Evolutionary conservation across 2,113 vertebrate genomes (phyloP).

Genomic region (Otis tarda): DNA sequence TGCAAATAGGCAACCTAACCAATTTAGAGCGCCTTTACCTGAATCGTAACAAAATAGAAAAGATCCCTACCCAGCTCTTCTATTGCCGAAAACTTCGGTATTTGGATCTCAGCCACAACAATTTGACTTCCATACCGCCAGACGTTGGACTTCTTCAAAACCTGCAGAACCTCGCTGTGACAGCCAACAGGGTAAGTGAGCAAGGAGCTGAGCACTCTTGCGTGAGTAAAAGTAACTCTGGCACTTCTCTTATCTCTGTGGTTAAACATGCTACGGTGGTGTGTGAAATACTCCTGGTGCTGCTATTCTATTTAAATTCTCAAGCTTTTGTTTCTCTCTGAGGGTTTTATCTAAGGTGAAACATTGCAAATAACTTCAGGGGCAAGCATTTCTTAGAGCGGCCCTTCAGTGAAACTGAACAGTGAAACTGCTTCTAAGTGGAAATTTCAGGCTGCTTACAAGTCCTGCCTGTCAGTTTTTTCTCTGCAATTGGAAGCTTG

Average conservation of each 20-base stretch:
- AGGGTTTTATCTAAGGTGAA: not conserved
- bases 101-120: conserved; percentile 96
- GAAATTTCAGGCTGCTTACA: not conserved
- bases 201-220: not conserved
- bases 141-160: conserved; percentile 92
- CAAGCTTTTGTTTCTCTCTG: not conserved
- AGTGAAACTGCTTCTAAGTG: not conserved
- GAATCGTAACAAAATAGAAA: conserved; percentile 97
- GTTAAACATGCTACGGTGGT: not conserved
- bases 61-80: conserved; percentile 94
- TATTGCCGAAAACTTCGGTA: conserved; percentile 94
- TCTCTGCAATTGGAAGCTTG: not conserved
- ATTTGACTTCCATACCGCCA: conserved; percentile 88
- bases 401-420: not conserved
- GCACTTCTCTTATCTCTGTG: not conserved
- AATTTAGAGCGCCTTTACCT: conserved; percentile 94
- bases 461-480: not conserved
- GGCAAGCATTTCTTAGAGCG: not conserved
- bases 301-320: not conserved
- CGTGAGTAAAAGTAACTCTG: not conserved
- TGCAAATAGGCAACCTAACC: conserved; percentile 93
- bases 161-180: conserved; percentile 92
- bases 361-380: not conserved
- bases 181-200: conserved; percentile 90
- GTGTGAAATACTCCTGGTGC: not conserved